These are phyloP conservation scores for Rousettus leschenaultii DNA, from an alignment of 2,113 vertebrate genomes.

Conservation along the genomic window DNA sequence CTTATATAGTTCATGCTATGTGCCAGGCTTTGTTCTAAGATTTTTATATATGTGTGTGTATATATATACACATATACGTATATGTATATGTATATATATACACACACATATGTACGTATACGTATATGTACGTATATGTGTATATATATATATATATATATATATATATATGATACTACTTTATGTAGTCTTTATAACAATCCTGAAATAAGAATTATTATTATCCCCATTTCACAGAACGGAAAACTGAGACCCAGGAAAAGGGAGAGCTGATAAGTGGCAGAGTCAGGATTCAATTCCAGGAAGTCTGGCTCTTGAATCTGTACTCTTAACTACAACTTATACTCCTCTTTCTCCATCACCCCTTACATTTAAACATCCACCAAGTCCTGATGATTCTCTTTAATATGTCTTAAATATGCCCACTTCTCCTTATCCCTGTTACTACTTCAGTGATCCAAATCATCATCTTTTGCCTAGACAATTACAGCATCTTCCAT, in stretches of 20 bases:
- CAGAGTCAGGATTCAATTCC: neutral
- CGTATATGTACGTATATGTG: too few species aligned
- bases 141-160: too few species aligned
- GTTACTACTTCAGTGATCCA: neutral
- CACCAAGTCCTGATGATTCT: neutral
- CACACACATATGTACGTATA: too few species aligned
- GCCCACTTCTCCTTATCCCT: neutral
- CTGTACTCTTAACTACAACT: neutral
- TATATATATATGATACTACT: neutral
- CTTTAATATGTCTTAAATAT: conserved; percentile 14
- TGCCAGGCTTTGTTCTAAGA: neutral
- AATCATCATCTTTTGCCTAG: conserved; percentile 22
- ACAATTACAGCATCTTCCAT: neutral
- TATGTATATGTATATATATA: neutral
- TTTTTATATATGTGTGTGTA: too few species aligned
- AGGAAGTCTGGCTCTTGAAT: neutral
- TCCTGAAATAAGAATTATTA: neutral
- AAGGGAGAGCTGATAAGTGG: neutral
- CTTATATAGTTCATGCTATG: neutral
- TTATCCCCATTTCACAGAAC: neutral
- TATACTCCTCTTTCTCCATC: neutral
- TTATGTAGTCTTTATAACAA: conserved; percentile 17
- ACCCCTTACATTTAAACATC: neutral
- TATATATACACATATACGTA: too few species aligned
- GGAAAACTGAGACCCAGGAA: neutral